Evolutionary conservation across 2,113 vertebrate species (phyloP), one percentile per base, ranked within the genome.

Genomic region (Megatriorchis doriae): DNA sequence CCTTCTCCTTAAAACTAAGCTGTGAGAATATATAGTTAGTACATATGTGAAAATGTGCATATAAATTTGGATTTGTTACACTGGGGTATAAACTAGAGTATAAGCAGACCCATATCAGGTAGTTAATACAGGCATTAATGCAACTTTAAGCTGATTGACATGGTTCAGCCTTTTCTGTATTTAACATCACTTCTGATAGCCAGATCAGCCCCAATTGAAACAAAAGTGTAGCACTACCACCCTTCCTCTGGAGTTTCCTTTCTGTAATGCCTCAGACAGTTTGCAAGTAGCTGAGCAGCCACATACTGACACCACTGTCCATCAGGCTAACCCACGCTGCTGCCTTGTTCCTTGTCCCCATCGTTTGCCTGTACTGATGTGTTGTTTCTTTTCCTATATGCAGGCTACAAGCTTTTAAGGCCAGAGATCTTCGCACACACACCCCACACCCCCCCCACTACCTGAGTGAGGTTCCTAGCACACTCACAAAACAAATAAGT

Each of bases 301-400:
- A 12, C 47, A 6, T 5, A 14, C 6, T 0, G 0, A 36, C 27
- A 67, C 27, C 16, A 5, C 25, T 13, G 15, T 14, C 55, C 55
- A 13, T 12, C 61, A 23, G 38, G 10, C 26, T 36, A 32, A 14
- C 26, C 42, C 25, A 3, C 1, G 1, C 62, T 7, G 9, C 22
- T 19, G 22, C 53, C 21, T 42, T 8, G 3, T 38, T 40, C 53
- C 15, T 56, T 73, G 38, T 29, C 32, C 45, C 58, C 36, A 43
- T 16, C 4, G 2, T 12, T 18, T 34, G 5, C 34, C 34, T 20
- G 4, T 26, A 38, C 21, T 11, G 34, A 15, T 26, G 11, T 13
- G n/a, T 1, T 58, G 23, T 53, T 86, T 40, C 53, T 80, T 58
- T n/a, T 67, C 32, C 38, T 34, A 3, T 3, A 17, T 8, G 6